Evolutionary conservation across 2,888 invertebrate genomes (phyloP), one percentile per base, ranked within the genome.

Genomic region (Trachelus troglodyta): DNA sequence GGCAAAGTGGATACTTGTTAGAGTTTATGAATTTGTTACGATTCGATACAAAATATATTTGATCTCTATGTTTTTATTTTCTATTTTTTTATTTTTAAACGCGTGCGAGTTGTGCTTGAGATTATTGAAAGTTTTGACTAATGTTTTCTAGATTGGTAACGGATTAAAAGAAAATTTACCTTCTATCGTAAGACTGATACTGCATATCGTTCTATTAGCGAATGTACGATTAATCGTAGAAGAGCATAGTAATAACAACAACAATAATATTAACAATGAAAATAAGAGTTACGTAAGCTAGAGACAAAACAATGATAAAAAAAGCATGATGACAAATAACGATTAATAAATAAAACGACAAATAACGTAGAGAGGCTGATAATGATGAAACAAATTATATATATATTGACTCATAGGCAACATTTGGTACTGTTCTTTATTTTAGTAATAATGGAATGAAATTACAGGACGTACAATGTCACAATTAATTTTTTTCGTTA

Each of bases 371-470:
- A 82, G 78, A 83, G 79, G 81, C 23, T 56, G 23, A 56, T 23
- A 56, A 23, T 56, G 23, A 56, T 23, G 23, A 56, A 56, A 56
- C 23, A 56, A 80, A 80, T 79, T 80, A 56, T 77, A 74, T 23
- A 9, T 56, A 56, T 56, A 56, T 56, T 23, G 23, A 56, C 56
- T 15, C 23, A 23, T 23, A 56, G 23, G 56, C 56, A 56, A 56
- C 56, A 56, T 79, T 77, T 79, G 73, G 75, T 84, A 86, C 81
- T 77, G 83, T 87, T 86, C 82, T 89, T 89, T 89, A 89, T 89
- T 89, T 88, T 84, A 85, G 81, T 87, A 88, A 84, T 86, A 83
- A 83, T 87, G 85, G 87, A 88, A 88, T 89, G 86, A 88, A 87
- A 86, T 89, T 89, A 89, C 87, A 89, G 83, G 87, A 87, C 84